Percentiles rank a stretch among this genome's conserved stretches.
Conservation (phyloP, 2,888 invertebrate genomes). For the Spodoptera littoralis region DNA sequence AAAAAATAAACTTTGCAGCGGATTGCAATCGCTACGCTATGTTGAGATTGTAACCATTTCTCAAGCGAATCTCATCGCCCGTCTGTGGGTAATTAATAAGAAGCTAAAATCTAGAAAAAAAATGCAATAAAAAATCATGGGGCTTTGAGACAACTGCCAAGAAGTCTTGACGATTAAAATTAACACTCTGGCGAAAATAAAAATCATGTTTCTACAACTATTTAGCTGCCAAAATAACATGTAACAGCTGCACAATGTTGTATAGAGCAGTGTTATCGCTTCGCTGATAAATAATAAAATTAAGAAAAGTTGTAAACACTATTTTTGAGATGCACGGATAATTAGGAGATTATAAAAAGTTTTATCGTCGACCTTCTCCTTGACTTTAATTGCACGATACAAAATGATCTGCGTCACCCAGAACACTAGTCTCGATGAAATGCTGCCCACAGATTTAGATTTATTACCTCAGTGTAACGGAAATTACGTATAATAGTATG, state of each 20-base stretch:
- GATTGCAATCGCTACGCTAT: conserved; percentile 17
- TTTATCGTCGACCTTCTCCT: conserved; percentile 47
- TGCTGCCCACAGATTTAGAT: conserved; percentile 55
- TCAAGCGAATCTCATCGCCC: conserved; percentile 14
- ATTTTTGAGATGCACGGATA: conserved; percentile 45
- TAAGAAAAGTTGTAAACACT: conserved; percentile 31
- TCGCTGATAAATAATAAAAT: conserved; percentile 55
- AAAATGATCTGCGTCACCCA: conserved; percentile 45
- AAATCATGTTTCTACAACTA: conserved; percentile 79
- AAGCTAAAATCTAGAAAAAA: conserved; percentile 76
- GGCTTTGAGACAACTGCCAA: conserved; percentile 86
- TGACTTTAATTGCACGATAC: conserved; percentile 57
- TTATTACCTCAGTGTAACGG: conserved; percentile 42
- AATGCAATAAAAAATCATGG: conserved; percentile 78
- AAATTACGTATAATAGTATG: conserved; percentile 37
- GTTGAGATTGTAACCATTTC: conserved; percentile 25
- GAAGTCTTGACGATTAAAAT: conserved; percentile 85
- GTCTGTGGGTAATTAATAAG: conserved; percentile 81
- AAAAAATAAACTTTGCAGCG: conserved; percentile 32
- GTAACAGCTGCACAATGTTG: conserved; percentile 79
- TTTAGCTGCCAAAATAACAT: conserved; percentile 82
- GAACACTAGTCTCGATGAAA: conserved; percentile 46
- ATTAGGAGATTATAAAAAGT: conserved; percentile 53
- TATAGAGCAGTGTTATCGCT: conserved; percentile 56
- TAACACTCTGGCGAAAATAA: conserved; percentile 79